Evolutionary conservation across 2,888 invertebrate species (phyloP).

Genomic region (Rhagophthalmus giganteus): DNA sequence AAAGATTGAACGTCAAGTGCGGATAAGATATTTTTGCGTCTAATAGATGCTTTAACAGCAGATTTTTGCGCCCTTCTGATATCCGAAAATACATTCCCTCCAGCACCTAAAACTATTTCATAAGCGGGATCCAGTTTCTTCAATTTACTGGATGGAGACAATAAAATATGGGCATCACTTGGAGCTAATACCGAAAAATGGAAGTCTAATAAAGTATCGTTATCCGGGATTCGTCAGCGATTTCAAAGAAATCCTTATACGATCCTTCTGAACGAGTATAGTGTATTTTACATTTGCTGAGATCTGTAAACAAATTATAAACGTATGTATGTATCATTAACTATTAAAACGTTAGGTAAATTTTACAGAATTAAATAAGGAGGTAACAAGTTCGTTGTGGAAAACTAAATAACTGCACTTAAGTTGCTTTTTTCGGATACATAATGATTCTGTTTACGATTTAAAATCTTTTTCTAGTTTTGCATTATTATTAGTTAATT

Average conservation of each 20-base stretch:
- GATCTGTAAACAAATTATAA: constrained; percentile 48
- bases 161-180: constrained; percentile 71
- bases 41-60: constrained; percentile 61
- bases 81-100: constrained; percentile 70
- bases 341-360: too few relatives aligned
- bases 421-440: too few relatives aligned
- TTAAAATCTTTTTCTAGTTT: too few relatives aligned
- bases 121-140: constrained; percentile 62
- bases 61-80: constrained; percentile 64
- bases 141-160: constrained; percentile 60
- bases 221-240: constrained; percentile 45
- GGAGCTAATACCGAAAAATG: constrained; percentile 68
- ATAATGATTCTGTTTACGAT: too few relatives aligned
- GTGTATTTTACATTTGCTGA: constrained; percentile 60
- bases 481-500: too few relatives aligned
- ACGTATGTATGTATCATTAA: too few relatives aligned
- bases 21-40: constrained; percentile 62
- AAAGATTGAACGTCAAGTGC: constrained; percentile 65
- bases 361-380: too few relatives aligned
- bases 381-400: too few relatives aligned
- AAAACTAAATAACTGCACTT: too few relatives aligned
- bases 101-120: constrained; percentile 74
- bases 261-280: constrained; percentile 60
- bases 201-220: constrained; percentile 58
- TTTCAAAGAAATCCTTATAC: constrained; percentile 63